These are phyloP conservation scores for Sycobia sp. DNA, from an alignment of 1,140 invertebrate genomes.

Conservation along the genomic window DNA sequence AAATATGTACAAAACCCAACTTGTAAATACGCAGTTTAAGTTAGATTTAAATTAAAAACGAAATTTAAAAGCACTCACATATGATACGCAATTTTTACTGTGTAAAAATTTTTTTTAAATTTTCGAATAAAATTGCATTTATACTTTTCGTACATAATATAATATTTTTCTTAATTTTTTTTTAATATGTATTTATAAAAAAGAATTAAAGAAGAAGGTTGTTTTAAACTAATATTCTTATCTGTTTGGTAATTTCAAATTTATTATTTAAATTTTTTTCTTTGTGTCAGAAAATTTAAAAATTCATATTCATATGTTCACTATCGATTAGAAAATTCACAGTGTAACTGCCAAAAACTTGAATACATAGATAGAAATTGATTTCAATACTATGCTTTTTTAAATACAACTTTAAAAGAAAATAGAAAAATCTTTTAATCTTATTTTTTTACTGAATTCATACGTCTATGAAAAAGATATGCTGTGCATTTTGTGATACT, in stretches of 20 bases:
- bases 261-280: neutral
- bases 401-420: neutral
- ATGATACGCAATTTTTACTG: conserved; percentile 26
- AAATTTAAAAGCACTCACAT: conserved; percentile 18
- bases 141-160: conserved; percentile 1
- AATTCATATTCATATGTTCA: neutral
- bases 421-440: neutral
- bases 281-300: neutral
- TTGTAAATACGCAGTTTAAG: conserved; percentile 32
- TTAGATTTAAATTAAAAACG: conserved; percentile 30
- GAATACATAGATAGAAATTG: neutral
- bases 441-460: neutral
- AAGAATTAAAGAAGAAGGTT: no score
- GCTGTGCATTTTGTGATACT: no score
- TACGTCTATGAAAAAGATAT: no score
- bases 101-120: conserved; percentile 24
- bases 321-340: neutral
- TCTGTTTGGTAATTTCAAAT: no score
- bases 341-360: conserved; percentile 10
- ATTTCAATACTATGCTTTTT: neutral
- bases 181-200: conserved; percentile 19
- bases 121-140: conserved; percentile 24
- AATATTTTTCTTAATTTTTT: conserved; percentile 25
- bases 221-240: conserved; percentile 5
- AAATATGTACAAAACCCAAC: conserved; percentile 31